phyloP scores from a whole-genome alignment of 2,113 vertebrate species.

The Progne subis region DNA sequence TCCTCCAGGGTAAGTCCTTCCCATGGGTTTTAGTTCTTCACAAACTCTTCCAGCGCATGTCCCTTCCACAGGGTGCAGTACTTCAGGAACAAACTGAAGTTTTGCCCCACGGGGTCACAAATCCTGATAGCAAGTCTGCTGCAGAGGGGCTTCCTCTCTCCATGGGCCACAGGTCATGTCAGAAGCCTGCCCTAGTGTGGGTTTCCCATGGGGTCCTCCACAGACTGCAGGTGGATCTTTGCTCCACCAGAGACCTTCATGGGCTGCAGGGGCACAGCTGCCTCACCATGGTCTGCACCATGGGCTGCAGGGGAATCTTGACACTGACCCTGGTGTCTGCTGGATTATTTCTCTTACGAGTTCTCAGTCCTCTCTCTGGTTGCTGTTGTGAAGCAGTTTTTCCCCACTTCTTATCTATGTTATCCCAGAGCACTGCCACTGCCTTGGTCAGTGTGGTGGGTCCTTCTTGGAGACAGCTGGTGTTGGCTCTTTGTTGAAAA shows the following conservation, averaged over 20 bases:
- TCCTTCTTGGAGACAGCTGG: rapidly evolving
- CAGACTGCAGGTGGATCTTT: neutral
- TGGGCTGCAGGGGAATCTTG: neutral
- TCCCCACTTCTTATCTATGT: neutral
- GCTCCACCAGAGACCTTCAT: neutral
- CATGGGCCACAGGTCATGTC: neutral
- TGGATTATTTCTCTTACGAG: neutral
- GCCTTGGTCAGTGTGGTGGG: rapidly evolving
- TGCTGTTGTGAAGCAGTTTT: neutral
- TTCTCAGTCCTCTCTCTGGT: neutral
- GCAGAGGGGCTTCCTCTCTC: neutral
- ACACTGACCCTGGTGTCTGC: neutral
- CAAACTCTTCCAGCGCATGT: rapidly evolving
- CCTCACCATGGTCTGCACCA: neutral
- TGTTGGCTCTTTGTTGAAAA: rapidly evolving
- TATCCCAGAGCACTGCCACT: neutral
- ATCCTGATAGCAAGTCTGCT: neutral
- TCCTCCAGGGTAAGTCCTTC: neutral
- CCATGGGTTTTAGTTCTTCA: neutral
- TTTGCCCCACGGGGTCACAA: neutral
- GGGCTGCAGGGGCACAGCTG: neutral
- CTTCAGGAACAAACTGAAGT: neutral
- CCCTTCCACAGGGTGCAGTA: neutral
- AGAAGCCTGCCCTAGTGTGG: neutral
- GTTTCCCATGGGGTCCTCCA: neutral